Evolutionary conservation across 2,113 vertebrate genomes (phyloP).

Genomic region (Monopterus albus): DNA sequence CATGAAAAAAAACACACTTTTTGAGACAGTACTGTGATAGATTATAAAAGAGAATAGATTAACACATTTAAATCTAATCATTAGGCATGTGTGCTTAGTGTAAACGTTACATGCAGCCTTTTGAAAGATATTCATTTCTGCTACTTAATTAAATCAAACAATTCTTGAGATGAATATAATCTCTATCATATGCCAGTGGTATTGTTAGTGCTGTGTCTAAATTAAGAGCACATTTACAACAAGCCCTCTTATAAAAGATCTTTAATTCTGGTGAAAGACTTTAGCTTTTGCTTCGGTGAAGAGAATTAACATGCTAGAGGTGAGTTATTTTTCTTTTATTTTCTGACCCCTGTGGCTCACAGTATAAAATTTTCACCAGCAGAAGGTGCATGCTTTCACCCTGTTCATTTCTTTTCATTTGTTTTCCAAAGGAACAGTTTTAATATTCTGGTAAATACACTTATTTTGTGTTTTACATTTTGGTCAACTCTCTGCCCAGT

Average conservation of each 20-base stretch:
- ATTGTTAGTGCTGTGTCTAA: background rate
- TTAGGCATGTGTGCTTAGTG: conserved; percentile 22
- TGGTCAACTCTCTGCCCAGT: background rate
- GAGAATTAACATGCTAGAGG: background rate
- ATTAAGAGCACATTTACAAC: conserved; percentile 12
- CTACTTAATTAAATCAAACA: conserved; percentile 31
- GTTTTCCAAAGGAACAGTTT: too few species aligned
- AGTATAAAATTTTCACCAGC: background rate
- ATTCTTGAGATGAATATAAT: conserved; percentile 7
- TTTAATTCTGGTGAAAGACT: background rate
- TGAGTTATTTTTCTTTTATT: background rate
- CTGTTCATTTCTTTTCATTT: too few species aligned
- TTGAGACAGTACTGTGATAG: conserved; percentile 16
- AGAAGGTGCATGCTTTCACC: background rate
- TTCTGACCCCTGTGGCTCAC: background rate
- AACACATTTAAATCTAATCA: conserved; percentile 7
- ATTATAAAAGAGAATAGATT: conserved; percentile 17
- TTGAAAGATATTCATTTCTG: background rate
- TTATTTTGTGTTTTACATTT: background rate
- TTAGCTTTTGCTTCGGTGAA: background rate
- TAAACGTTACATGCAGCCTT: background rate
- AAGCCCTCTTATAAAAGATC: background rate
- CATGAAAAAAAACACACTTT: conserved; percentile 2
- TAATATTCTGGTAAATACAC: too few species aligned
- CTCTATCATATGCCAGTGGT: conserved; percentile 14